Evolutionary conservation across 2,888 invertebrate genomes (phyloP).

Genomic region (Pachymerium ferrugineum): DNA sequence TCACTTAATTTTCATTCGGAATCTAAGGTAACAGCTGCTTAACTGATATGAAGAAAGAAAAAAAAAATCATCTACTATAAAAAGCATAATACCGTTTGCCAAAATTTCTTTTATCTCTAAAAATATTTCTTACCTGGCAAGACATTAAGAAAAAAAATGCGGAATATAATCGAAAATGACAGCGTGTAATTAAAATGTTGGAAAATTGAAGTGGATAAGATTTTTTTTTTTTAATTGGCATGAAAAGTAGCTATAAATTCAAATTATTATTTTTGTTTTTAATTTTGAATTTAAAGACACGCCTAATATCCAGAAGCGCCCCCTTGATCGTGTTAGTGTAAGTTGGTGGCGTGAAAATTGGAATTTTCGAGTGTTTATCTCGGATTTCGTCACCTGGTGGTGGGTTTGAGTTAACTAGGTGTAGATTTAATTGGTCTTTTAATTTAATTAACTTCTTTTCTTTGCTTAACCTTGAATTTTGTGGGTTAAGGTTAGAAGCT

Average conservation of each 20-base stretch:
- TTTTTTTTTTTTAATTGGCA: too few species aligned
- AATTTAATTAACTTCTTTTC: too few species aligned
- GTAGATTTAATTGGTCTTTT: too few species aligned
- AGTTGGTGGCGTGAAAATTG: background rate
- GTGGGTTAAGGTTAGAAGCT: too few species aligned
- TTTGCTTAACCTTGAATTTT: too few species aligned
- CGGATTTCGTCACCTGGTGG: too few species aligned
- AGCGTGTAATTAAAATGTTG: background rate
- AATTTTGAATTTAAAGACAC: too few species aligned
- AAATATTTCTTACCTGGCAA: background rate
- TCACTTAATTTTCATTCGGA: background rate
- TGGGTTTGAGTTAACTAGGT: too few species aligned
- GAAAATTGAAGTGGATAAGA: background rate
- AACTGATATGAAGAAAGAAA: background rate
- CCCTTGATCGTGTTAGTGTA: background rate
- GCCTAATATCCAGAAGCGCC: too few species aligned
- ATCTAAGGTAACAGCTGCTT: background rate
- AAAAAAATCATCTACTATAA: background rate
- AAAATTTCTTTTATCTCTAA: background rate
- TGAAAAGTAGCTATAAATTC: too few species aligned
- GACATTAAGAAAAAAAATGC: background rate
- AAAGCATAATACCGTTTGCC: background rate
- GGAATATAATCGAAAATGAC: background rate
- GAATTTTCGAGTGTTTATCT: too few species aligned
- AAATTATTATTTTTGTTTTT: too few species aligned